A percentile compares a stretch with the other conserved stretches of the same genome.
phyloP scores from a whole-genome alignment of 2,888 invertebrate species.

The Hofmannophila pseudospretella region DNA sequence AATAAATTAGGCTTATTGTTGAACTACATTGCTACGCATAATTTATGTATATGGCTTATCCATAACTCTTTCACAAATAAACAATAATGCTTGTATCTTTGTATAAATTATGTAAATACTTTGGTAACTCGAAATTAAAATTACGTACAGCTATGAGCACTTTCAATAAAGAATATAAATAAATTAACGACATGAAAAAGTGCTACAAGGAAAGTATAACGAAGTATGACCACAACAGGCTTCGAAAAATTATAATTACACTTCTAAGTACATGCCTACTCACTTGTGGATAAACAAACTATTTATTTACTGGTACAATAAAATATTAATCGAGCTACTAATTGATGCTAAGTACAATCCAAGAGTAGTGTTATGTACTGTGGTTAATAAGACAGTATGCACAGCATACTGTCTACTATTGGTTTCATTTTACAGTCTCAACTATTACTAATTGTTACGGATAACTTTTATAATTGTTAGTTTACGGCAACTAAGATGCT shows the following conservation, averaged over 20 bases:
- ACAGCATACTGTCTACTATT: constrained; percentile 32
- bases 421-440: constrained; percentile 17
- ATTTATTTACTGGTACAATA: constrained; percentile 15
- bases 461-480: constrained; percentile 10
- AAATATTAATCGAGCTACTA: constrained; percentile 6
- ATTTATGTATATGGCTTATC: not conserved
- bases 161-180: constrained; percentile 26
- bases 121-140: constrained; percentile 67
- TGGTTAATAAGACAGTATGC: constrained; percentile 35
- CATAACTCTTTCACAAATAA: constrained; percentile 3
- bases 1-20: not conserved
- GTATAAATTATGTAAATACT: constrained; percentile 45
- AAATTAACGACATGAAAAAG: constrained; percentile 23
- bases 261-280: constrained; percentile 23
- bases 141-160: constrained; percentile 35
- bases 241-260: constrained; percentile 18
- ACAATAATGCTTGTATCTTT: constrained; percentile 8
- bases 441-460: constrained; percentile 10
- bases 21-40: not conserved
- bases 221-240: constrained; percentile 27
- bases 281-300: constrained; percentile 19
- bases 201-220: constrained; percentile 29
- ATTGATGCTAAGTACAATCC: constrained; percentile 19
- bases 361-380: constrained; percentile 22
- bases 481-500: constrained; percentile 30